Base-by-base conservation (phyloP, 2,113 vertebrate genomes). In the Dasyprocta punctata region DNA sequence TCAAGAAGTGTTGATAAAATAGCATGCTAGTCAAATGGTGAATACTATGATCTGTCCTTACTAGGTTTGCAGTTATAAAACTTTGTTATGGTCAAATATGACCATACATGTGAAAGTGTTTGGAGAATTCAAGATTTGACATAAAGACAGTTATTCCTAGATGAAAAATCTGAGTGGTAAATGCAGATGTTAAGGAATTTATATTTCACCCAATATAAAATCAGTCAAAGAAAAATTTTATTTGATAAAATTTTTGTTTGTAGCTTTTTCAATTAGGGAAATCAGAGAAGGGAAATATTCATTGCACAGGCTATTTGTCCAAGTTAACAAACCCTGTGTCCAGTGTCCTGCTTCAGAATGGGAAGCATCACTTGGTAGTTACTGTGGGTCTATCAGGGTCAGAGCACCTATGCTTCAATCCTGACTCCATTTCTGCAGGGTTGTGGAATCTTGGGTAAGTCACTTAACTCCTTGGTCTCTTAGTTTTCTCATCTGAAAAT, bases 191-290 rank as follows among this genome's bases (percentile, higher is more conserved):
- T 44, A 69, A 92, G 61, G 60, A 63, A 86, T 89, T 78, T 63
- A 28, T 56, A 60, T 36, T 90, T 90, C 2, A 26, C 4, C 3
- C 30, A 60, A 16, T 2, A 56, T 56, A 69, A 86, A 94, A 82
- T 88, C 41, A 67, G 30, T 84, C 3, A 65, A 67, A 33, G 4
- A 58, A 86, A 67, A 67, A 71, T 60, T 20, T 77, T 89, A 10
- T 94, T 88, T 78, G 85, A 90, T 52, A 92, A 4, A 86, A 93
- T 22, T 73, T 87, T 17, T 7, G 7, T 94, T 69, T 94, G 63
- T 47, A 49, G 81, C 63, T 93, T 93, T 95, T 56, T 67, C 33
- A 49, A 11, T 92, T 77, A 82, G 78, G 36, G 30, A 67, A 73
- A 73, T 82, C 19, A 69, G 81, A 7, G n/a, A 60, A 87, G 19